phyloP scores from a whole-genome alignment of 2,797 vertebrate genomes.

The Mormyrus hasselquistii region DNA sequence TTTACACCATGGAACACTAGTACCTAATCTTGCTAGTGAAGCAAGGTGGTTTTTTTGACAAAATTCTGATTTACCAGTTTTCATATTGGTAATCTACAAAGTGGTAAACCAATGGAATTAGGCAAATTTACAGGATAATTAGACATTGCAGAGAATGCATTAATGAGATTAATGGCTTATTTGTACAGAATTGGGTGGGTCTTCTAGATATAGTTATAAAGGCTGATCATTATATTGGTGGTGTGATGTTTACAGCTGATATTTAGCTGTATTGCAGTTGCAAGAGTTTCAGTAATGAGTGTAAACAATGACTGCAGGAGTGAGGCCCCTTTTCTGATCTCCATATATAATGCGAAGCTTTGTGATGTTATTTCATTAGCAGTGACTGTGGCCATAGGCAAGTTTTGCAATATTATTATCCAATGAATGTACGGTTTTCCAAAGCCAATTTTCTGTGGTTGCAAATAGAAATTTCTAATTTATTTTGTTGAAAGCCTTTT shows the following conservation, averaged over 20 bases:
- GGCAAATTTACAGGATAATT: conserved; percentile 4
- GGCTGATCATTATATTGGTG: conserved; percentile 4
- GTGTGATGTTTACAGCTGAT: background rate
- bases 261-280: conserved; percentile 8
- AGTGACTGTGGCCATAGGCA: conserved; percentile 11
- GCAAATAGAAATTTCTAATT: conserved; percentile 8
- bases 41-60: background rate
- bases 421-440: background rate
- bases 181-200: background rate
- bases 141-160: conserved; percentile 7
- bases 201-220: background rate
- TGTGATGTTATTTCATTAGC: conserved; percentile 12
- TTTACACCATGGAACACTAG: background rate
- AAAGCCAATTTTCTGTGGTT: conserved; percentile 10
- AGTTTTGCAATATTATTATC: conserved; percentile 10
- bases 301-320: conserved; percentile 6
- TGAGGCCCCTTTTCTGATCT: background rate
- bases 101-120: background rate
- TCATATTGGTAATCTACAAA: background rate
- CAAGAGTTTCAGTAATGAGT: background rate
- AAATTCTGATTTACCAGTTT: background rate
- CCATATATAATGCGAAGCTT: conserved; percentile 9
- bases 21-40: background rate
- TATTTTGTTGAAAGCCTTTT: conserved; percentile 9
- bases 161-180: conserved; percentile 1